These are phyloP conservation scores for Melanaphis sacchari DNA, from an alignment of 1,140 invertebrate species.

Conservation along the genomic window DNA sequence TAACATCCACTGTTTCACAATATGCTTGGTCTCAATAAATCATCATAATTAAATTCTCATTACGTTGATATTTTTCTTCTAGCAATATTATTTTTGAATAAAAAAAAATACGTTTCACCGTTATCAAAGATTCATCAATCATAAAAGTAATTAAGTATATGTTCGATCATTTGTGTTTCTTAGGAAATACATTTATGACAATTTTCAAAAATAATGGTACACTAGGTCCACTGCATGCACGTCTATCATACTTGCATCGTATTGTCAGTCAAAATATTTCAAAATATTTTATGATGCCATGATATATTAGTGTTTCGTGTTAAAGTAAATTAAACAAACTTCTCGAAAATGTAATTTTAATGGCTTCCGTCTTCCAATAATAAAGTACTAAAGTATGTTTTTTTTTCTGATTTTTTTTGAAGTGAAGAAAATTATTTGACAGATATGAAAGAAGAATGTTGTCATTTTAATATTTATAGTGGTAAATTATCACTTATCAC, in stretches of 20 bases:
- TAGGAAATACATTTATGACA: background rate
- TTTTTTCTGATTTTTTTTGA: background rate
- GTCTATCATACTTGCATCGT: background rate
- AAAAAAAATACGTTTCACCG: background rate
- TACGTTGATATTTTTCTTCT: background rate
- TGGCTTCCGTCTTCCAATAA: background rate
- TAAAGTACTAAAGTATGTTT: background rate
- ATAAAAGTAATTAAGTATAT: slow-evolving; percentile 2
- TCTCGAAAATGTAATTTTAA: background rate
- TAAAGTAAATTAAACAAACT: background rate
- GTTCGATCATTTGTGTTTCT: slow-evolving; percentile 9
- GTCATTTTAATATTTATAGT: slow-evolving; percentile 10
- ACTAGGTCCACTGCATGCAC: background rate
- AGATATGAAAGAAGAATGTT: background rate
- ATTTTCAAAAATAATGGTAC: slow-evolving; percentile 1
- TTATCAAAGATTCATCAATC: background rate
- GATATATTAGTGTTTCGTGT: background rate
- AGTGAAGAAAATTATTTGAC: background rate
- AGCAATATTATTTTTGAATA: background rate
- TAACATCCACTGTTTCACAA: background rate
- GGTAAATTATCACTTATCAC: background rate
- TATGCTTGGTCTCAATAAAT: background rate
- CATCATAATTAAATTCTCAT: slow-evolving; percentile 11
- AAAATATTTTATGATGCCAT: background rate
- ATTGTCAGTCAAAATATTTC: background rate